phyloP scores from a whole-genome alignment of 2,113 vertebrate genomes.

The Regulus satrapa region DNA sequence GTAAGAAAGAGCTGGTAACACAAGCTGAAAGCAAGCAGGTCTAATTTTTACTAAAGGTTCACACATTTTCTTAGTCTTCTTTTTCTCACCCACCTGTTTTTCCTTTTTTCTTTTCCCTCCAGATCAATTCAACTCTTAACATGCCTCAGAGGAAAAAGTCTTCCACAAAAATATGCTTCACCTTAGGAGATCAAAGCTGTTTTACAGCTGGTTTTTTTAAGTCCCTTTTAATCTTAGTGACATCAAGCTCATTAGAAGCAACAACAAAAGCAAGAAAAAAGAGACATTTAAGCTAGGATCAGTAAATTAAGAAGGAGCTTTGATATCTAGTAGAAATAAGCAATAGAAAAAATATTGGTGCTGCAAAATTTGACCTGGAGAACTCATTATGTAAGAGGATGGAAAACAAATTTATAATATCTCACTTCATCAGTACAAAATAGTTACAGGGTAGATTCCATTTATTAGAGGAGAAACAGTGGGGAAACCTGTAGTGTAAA shows the following conservation, averaged over 20 bases:
- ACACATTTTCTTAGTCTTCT: neutral
- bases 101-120: neutral
- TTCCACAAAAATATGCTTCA: constrained; percentile 26
- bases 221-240: neutral
- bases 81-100: constrained; percentile 40
- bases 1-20: neutral
- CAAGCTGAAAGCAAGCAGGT: neutral
- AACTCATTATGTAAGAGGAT: neutral
- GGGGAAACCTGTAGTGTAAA: neutral
- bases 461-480: neutral
- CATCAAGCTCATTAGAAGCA: constrained; percentile 30
- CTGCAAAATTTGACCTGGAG: neutral
- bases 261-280: neutral
- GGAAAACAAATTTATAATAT: neutral
- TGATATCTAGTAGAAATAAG: constrained; percentile 2
- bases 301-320: constrained; percentile 1
- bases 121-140: constrained; percentile 27
- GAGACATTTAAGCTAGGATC: neutral
- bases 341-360: neutral
- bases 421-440: neutral
- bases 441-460: neutral
- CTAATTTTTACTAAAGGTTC: neutral
- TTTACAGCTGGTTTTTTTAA: neutral
- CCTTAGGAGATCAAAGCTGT: constrained; percentile 52
- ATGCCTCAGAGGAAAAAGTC: constrained; percentile 8